Evolutionary conservation across 2,888 invertebrate species (phyloP).

Genomic region (Odontothrips loti): DNA sequence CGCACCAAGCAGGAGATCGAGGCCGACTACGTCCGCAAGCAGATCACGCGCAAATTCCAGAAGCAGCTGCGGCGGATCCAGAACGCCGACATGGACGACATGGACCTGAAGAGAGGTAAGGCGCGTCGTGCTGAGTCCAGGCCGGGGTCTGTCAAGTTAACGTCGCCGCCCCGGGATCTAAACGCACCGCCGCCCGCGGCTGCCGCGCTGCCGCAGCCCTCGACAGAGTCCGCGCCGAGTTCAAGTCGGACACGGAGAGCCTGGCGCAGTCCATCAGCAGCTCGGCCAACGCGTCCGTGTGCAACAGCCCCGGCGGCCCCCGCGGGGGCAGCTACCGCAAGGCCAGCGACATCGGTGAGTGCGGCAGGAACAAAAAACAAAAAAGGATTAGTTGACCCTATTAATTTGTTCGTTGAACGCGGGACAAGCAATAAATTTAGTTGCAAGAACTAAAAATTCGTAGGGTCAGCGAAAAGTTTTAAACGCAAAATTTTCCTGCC

Average conservation of each 20-base stretch:
- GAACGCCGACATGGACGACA: conserved; percentile 79
- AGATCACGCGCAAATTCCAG: conserved; percentile 76
- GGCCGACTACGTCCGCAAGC: conserved; percentile 81
- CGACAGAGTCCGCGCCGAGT: conserved; percentile 62
- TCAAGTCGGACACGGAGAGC: conserved; percentile 55
- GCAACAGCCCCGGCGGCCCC: conserved; percentile 33
- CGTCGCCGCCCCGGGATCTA: neutral
- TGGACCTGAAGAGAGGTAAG: conserved; percentile 69
- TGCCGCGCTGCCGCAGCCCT: conserved; percentile 51
- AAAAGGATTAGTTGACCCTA: too few species aligned
- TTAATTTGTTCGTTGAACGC: too few species aligned
- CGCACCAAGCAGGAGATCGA: conserved; percentile 94
- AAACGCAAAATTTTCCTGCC: too few species aligned
- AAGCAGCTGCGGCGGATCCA: conserved; percentile 75
- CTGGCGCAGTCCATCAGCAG: conserved; percentile 35
- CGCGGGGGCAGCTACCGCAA: conserved; percentile 34
- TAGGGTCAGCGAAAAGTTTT: too few species aligned
- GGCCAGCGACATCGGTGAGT: conserved; percentile 37
- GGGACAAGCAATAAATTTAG: too few species aligned
- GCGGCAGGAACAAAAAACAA: too few species aligned
- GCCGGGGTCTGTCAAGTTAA: neutral
- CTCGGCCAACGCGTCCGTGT: conserved; percentile 18
- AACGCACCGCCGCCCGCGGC: too few species aligned
- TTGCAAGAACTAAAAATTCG: too few species aligned
- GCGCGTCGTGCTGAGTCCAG: neutral